These are phyloP conservation scores for Phoxinus dragarum DNA, from an alignment of 2,797 vertebrate species.

Conservation along the genomic window DNA sequence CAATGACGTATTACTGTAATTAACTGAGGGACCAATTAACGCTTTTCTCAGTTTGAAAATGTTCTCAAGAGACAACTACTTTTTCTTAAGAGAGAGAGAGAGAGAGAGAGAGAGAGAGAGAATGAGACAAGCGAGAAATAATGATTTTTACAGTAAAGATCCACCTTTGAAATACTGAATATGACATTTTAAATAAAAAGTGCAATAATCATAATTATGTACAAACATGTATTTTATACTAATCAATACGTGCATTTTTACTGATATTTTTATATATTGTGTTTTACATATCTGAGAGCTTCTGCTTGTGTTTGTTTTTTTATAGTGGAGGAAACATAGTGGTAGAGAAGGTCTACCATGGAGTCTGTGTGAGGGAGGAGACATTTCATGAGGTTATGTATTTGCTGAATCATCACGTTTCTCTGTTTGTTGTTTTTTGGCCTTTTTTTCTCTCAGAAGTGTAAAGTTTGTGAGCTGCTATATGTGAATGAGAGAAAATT, in stretches of 20 bases:
- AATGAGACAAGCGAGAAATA: neutral
- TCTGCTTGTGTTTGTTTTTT: constrained; percentile 19
- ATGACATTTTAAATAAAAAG: neutral
- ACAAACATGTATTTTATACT: neutral
- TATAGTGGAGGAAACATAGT: neutral
- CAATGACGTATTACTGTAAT: constrained; percentile 53
- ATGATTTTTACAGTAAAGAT: neutral
- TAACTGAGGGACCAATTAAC: constrained; percentile 61
- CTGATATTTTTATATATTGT: neutral
- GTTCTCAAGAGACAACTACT: constrained; percentile 50
- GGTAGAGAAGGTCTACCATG: neutral
- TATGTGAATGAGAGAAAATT: neutral
- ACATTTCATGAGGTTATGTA: constrained; percentile 21
- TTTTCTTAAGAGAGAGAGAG: constrained; percentile 7
- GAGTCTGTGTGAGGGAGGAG: neutral
- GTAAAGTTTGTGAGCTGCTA: constrained; percentile 3
- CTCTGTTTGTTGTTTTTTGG: constrained; percentile 6
- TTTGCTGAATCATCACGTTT: constrained; percentile 51
- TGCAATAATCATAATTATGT: neutral
- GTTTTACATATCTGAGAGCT: neutral
- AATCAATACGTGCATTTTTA: neutral
- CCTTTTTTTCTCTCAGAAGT: constrained; percentile 9
- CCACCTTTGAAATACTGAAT: neutral
- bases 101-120: constrained; percentile 22
- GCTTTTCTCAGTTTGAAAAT: constrained; percentile 52